Evolutionary conservation across 2,113 vertebrate species (phyloP), one percentile per base, ranked within the genome.

Genomic region (Hylia prasina): DNA sequence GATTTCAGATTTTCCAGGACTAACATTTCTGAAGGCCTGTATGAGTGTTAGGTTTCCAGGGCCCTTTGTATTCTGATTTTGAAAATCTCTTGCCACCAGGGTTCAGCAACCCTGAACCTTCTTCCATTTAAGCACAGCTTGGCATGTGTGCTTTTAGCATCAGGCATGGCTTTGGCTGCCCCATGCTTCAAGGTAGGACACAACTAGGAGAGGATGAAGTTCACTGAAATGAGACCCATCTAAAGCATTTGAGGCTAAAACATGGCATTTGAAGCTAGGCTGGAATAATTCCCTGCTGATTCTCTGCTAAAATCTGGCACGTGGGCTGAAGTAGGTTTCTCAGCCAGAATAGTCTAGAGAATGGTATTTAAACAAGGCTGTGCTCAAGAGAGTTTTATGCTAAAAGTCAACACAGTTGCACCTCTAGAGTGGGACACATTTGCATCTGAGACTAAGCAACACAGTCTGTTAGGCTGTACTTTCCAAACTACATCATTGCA

Each of bases 331-430:
- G 51, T n/a, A 54, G 25, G 30, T 73, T 90, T 94, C 93, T 82
- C 73, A 90, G 92, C 84, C 87, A 86, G 88, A 83, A 85, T 83
- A 91, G 68, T 73, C 50, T 96, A 56, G 87, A 73, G 82, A 77
- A 81, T 80, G 92, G 76, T 60, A 86, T 94, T 96, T 93, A 81
- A 91, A 70, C 93, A 88, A 77, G 50, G 39, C 61, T 95, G 47
- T 85, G 30, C 25, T 94, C 39, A 40, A 58, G 42, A 44, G 61
- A 82, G n/a, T 69, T 89, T 82, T 72, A 84, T 82, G 61, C 69
- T 87, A 58, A 58, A 96, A 91, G 70, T 77, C 82, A 80, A 5
- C 17, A 16, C 5, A 80, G 50, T 66, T 60, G 61, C 54, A 93
- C 63, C 82, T 71, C 68, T 64, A 88, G 39, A 73, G 51, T 30